Evolutionary conservation across 2,888 invertebrate genomes (phyloP).

Genomic region (Litoditis marina): DNA sequence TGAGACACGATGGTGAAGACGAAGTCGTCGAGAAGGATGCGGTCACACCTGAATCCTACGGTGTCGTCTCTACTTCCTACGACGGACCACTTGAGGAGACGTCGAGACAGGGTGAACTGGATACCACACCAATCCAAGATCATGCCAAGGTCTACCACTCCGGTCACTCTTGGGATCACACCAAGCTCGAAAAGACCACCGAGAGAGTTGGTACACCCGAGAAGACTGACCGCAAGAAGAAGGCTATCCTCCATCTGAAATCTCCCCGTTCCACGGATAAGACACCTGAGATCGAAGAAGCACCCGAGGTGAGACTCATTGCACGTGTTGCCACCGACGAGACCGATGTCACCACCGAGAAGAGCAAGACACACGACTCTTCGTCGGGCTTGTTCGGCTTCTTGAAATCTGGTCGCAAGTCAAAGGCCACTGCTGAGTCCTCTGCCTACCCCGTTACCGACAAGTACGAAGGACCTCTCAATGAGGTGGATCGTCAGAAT

Average conservation of each 20-base stretch:
- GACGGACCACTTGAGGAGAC: conserved; percentile 19
- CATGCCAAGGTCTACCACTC: conserved; percentile 1
- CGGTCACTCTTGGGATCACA: conserved; percentile 24
- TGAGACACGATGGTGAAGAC: conserved; percentile 33
- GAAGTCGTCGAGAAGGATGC: conserved; percentile 16
- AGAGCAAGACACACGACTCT: background rate
- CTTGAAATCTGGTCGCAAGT: conserved; percentile 1
- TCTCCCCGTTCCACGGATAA: too few species aligned
- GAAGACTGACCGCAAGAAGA: too few species aligned
- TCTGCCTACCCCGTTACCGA: conserved; percentile 2
- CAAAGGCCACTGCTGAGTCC: background rate
- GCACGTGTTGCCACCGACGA: too few species aligned
- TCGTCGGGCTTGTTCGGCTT: conserved; percentile 1
- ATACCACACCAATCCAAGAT: conserved; percentile 12
- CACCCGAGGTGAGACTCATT: too few species aligned
- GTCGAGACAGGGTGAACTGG: conserved; percentile 7
- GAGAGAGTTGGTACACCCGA: too few species aligned
- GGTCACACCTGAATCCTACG: conserved; percentile 8
- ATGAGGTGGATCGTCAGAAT: conserved; percentile 2
- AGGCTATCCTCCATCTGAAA: too few species aligned
- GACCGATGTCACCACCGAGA: background rate
- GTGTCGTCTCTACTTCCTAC: conserved; percentile 1
- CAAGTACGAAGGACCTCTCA: conserved; percentile 14
- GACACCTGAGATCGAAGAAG: too few species aligned
- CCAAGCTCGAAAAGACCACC: too few species aligned